Conservation (phyloP, 1,140 invertebrate genomes). For the Hypsibius dujardini region DNA sequence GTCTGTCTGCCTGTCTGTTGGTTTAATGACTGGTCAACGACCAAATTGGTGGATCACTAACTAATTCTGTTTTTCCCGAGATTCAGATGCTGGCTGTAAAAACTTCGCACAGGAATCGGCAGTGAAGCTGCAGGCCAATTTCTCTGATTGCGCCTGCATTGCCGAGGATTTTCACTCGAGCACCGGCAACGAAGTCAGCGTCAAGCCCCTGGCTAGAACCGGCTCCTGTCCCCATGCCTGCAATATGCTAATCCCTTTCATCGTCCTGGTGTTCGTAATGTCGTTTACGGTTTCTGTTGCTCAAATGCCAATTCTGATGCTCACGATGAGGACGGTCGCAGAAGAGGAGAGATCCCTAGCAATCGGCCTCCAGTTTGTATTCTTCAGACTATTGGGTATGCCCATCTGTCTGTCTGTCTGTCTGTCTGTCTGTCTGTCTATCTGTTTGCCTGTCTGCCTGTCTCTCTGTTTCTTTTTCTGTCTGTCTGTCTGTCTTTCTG, state of each 20-base stretch:
- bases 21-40: no score
- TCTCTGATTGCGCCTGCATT: constrained; percentile 34
- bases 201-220: constrained; percentile 67
- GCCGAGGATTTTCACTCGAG: constrained; percentile 30
- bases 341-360: constrained; percentile 84
- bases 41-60: no score
- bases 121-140: constrained; percentile 26
- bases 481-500: background rate
- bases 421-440: background rate
- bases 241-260: constrained; percentile 75
- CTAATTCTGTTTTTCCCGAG: no score
- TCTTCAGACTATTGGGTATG: constrained; percentile 69
- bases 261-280: constrained; percentile 82
- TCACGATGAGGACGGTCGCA: constrained; percentile 52
- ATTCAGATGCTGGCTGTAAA: constrained; percentile 61
- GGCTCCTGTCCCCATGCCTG: constrained; percentile 73
- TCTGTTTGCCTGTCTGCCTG: no score
- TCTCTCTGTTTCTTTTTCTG: no score
- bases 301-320: constrained; percentile 53
- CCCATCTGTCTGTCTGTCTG: constrained; percentile 7
- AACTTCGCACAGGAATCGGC: background rate
- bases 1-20: no score
- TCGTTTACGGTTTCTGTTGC: constrained; percentile 78
- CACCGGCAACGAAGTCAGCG: constrained; percentile 47
- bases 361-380: constrained; percentile 86